Conservation (phyloP, 1,140 invertebrate species). For the Hyles euphorbiae region DNA sequence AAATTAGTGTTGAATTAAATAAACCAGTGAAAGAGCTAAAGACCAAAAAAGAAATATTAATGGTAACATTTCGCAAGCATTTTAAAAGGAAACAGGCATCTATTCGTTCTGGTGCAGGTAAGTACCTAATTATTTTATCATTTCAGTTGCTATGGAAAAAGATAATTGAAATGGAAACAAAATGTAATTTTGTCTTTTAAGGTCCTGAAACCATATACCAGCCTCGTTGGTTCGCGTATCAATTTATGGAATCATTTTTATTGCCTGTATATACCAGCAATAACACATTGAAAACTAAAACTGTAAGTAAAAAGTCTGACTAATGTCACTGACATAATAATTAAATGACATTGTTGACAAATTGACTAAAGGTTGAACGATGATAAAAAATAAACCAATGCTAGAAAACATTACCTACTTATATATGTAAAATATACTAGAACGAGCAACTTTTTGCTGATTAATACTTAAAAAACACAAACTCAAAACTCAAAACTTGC, state of each 20-base stretch:
- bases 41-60: conserved; percentile 24
- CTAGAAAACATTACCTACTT: not conserved
- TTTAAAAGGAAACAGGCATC: conserved; percentile 24
- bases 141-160: too few species aligned
- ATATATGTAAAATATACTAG: not conserved
- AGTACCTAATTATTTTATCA: not conserved
- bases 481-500: too few species aligned
- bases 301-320: conserved; percentile 18
- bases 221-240: conserved; percentile 24
- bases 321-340: too few species aligned
- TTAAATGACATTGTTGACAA: too few species aligned
- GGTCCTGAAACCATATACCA: conserved; percentile 24
- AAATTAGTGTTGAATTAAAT: conserved; percentile 7
- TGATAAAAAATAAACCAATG: not conserved
- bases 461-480: too few species aligned
- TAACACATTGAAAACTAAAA: conserved; percentile 20
- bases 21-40: conserved; percentile 19
- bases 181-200: conserved; percentile 14
- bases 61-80: conserved; percentile 16
- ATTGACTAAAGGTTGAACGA: too few species aligned
- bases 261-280: conserved; percentile 21
- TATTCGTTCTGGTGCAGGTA: conserved; percentile 18
- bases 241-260: conserved; percentile 27
- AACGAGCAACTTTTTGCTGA: too few species aligned
- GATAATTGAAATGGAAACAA: not conserved